Base-by-base conservation (phyloP, 2,797 vertebrate genomes). In the Catostomus latipinnis region DNA sequence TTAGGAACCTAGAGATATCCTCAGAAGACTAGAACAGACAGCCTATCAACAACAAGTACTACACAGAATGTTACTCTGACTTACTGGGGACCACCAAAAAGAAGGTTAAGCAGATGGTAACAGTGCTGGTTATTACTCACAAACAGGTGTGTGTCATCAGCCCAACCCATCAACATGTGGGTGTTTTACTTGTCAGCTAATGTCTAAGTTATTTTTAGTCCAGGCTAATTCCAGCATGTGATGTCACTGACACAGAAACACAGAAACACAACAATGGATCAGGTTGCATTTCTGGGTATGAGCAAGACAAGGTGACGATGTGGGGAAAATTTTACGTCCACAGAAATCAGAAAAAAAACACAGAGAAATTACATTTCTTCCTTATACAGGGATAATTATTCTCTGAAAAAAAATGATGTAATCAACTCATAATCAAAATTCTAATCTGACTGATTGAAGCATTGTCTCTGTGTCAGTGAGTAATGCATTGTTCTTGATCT, bases 311-410 rank as follows among this genome's bases (percentile, higher is more conserved):
- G 14, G 65, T 46, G 48, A 45, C 12, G 49, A 63, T 62, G 63
- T 62, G 54, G 56, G 45, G 52, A 43, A 8, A n/a, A 18, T 7
- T 10, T 50, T 53, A 79, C 9, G 4, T 13, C 14, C 10, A 66
- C n/a, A 58, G 11, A 65, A 48, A 56, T 76, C n/a, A 57, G 10
- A 45, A n/a, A 18, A 22, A 22, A 22, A 9, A 34, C 18, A 57
- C 45, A 53, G 58, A 63, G 53, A 58, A 76, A 66, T 58, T 6
- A 57, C 50, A 76, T 48, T 16, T 92, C 89, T 94, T 94, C 84
- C 90, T 91, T 85, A 84, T 84, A 93, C 91, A 90, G 83, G 87
- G 88, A 90, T 66, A 13, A 86, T 82, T 67, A 83, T 88, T 87
- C 71, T 83, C 71, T 50, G 34, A 34, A 34, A 34, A 63, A 58